Evolutionary conservation across 1,140 invertebrate species (phyloP), one percentile per base, ranked within the genome.

Genomic region (Psilanteris sp.): DNA sequence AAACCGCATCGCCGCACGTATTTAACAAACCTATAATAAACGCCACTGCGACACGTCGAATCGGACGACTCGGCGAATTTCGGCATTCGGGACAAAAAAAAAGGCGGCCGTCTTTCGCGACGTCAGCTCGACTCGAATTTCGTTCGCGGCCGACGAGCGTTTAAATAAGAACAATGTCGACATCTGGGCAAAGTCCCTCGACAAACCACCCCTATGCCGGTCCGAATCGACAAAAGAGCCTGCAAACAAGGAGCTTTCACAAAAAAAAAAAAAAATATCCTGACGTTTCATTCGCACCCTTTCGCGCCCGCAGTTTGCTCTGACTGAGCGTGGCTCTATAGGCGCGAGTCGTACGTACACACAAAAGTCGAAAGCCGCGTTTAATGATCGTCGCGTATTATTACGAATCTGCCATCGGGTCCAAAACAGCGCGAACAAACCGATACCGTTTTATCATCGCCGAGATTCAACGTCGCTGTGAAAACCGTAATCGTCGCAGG

Each of bases 321-420:
- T 15, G 26, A 43, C 24, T 55, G 31, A 31, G 48, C 10, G 31
- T 11, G 11, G 26, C 46, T 37, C 11, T 24, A 15, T n/a, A n/a
- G n/a, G n/a, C n/a, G n/a, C 64, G 9, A 37, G 32, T 13, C 18
- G 4, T 32, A 6, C 32, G 29, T 32, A 24, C 36, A n/a, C 24
- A 48, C 22, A 37, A 22, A 29, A 48, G 29, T 44, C 46, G 22
- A 71, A 62, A 71, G 67, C 48, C 39, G 24, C 7, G 31, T 62
- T 59, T 70, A 70, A 70, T 61, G 66, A 70, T 44, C 66, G 43
- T 22, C 34, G 20, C 6, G 18, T 37, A 37, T 67, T 55, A 27
- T 55, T 44, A 22, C 20, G 34, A 2, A 36, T 41, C 14, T 36
- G 18, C 16, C 3, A 3, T 3, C 18, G 18, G 2, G 18, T 20